Evolutionary conservation across 2,888 invertebrate genomes (phyloP).

Genomic region (Diarsia brunnea): DNA sequence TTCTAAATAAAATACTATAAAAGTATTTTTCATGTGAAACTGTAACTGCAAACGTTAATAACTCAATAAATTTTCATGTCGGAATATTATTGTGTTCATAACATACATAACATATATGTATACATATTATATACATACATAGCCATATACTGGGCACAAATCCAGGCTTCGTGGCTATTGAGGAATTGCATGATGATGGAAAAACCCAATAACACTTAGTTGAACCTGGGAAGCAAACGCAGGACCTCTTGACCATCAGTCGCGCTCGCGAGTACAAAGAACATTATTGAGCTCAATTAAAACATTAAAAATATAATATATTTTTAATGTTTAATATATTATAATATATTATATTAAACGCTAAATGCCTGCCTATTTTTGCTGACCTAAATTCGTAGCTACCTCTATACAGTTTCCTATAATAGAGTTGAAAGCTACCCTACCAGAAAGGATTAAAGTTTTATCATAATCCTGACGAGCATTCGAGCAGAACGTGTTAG

Average conservation of each 20-base stretch:
- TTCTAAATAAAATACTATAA: not conserved
- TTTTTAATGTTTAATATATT: too few species aligned
- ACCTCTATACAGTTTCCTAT: slow-evolving; percentile 55
- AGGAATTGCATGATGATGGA: too few species aligned
- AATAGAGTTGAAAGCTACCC: slow-evolving; percentile 66
- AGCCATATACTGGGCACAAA: too few species aligned
- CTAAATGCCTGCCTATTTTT: not conserved
- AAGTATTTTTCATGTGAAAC: not conserved
- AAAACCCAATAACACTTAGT: too few species aligned
- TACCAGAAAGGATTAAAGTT: slow-evolving; percentile 72
- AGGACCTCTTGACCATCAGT: too few species aligned
- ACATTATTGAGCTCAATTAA: not conserved
- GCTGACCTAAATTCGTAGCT: slow-evolving; percentile 18
- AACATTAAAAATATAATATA: not conserved
- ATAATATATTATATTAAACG: not conserved
- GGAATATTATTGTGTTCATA: not conserved
- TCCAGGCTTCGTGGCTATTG: too few species aligned
- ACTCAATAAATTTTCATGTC: not conserved
- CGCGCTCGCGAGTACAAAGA: too few species aligned
- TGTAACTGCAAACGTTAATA: not conserved
- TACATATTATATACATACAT: too few species aligned
- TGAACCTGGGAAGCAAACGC: too few species aligned
- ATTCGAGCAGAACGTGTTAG: slow-evolving; percentile 54
- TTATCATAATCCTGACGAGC: slow-evolving; percentile 68
- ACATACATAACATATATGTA: too few species aligned